Conservation (phyloP, 2,888 invertebrate genomes). For the Volucella zonaria region DNA sequence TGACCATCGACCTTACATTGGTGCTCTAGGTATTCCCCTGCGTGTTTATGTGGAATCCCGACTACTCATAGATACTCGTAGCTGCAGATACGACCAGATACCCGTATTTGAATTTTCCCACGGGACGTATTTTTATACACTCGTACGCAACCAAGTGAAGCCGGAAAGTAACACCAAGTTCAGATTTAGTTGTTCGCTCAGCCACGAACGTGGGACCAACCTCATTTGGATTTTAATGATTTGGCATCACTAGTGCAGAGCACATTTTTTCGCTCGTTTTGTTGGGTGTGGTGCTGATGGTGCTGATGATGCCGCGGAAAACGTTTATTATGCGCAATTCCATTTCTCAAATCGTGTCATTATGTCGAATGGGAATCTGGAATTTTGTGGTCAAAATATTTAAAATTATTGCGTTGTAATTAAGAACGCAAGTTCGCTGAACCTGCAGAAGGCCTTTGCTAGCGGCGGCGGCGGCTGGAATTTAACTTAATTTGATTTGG, state of each 20-base stretch:
- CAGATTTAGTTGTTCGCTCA: slow-evolving; percentile 37
- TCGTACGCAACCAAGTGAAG: slow-evolving; percentile 22
- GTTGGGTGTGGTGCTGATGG: slow-evolving; percentile 32
- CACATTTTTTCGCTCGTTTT: not conserved
- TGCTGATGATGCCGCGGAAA: slow-evolving; percentile 19
- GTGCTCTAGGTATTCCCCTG: too few species aligned
- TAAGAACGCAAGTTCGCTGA: slow-evolving; percentile 27
- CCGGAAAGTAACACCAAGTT: slow-evolving; percentile 10
- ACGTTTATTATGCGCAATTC: slow-evolving; percentile 53
- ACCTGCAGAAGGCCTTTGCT: slow-evolving; percentile 14
- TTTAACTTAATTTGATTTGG: not conserved
- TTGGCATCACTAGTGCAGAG: slow-evolving; percentile 30
- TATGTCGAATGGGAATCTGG: slow-evolving; percentile 41
- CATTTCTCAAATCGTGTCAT: slow-evolving; percentile 56
- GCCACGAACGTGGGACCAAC: slow-evolving; percentile 10
- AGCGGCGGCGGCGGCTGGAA: not conserved
- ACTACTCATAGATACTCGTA: too few species aligned
- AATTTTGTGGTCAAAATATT: slow-evolving; percentile 14
- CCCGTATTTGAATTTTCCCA: slow-evolving; percentile 28
- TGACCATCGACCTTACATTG: too few species aligned
- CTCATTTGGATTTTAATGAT: slow-evolving; percentile 37
- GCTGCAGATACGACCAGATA: too few species aligned
- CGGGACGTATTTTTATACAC: slow-evolving; percentile 33
- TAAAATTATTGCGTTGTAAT: slow-evolving; percentile 36
- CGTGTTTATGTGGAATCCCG: too few species aligned